phyloP scores from a whole-genome alignment of 2,888 invertebrate species.

The Harmothoe impar region DNA sequence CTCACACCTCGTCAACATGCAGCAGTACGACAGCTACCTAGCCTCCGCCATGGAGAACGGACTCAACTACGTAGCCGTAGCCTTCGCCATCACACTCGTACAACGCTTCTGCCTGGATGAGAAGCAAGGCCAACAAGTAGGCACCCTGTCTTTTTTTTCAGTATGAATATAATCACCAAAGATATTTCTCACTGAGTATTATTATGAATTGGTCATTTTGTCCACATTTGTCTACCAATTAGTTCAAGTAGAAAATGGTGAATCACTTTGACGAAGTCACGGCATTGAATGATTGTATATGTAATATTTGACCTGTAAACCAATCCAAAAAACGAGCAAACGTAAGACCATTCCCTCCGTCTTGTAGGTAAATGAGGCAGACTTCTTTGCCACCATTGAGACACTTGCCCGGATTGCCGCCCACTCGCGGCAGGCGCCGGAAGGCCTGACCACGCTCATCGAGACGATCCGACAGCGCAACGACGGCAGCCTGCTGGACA shows the following conservation, averaged over 20 bases:
- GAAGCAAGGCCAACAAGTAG: constrained; percentile 72
- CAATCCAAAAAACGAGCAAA: too few relatives aligned
- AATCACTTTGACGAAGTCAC: too few relatives aligned
- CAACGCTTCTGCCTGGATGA: constrained; percentile 93
- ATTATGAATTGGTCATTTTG: too few relatives aligned
- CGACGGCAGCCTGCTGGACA: constrained; percentile 90
- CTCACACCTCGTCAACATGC: constrained; percentile 91
- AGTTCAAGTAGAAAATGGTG: too few relatives aligned
- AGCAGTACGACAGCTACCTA: constrained; percentile 84
- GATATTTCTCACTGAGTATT: too few relatives aligned
- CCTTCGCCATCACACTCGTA: constrained; percentile 95
- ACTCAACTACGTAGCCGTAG: constrained; percentile 89
- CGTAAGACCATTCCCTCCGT: too few relatives aligned
- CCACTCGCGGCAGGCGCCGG: constrained; percentile 91
- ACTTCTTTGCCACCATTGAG: constrained; percentile 94
- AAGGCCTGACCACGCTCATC: constrained; percentile 91
- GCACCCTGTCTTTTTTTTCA: background rate
- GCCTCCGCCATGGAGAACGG: constrained; percentile 91
- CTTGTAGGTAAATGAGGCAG: constrained; percentile 84
- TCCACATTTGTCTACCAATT: too few relatives aligned
- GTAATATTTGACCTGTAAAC: too few relatives aligned
- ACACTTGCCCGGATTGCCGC: constrained; percentile 89
- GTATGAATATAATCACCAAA: too few relatives aligned
- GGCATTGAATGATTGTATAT: too few relatives aligned
- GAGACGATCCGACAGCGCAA: constrained; percentile 90